Evolutionary conservation across 2,888 invertebrate genomes (phyloP), one percentile per base, ranked within the genome.

Genomic region (Perdita meconis): DNA sequence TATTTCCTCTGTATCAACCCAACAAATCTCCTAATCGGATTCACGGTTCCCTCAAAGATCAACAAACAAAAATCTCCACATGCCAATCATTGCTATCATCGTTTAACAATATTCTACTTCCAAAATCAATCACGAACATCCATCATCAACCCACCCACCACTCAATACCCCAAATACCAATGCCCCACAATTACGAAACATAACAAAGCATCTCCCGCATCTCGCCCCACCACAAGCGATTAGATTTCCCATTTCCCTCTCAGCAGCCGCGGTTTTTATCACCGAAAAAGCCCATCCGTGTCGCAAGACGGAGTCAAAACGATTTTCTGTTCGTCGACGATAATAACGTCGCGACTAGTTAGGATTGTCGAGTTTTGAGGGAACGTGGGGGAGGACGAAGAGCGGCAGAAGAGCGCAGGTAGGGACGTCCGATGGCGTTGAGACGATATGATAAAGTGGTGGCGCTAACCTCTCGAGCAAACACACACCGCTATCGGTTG

Each of bases 381-480:
- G 68, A 64, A 53, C 56, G 53, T 6, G 53, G 56, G n/a, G 36
- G 66, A 38, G 50, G 80, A 53, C 56, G 74, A 24, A 63, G 59
- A 19, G 65, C 55, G 66, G 42, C 40, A 19, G 63, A 59, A 68
- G 70, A 44, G 71, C 65, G 75, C 80, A 80, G 85, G 86, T 83
- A 81, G 77, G 69, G 81, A 80, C 74, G 81, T 69, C 80, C 78
- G 82, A 82, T 82, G 81, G 78, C 75, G 70, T 81, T 74, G 72
- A 71, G 64, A 73, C 83, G 87, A 86, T 84, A 85, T 86, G 89
- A 89, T 86, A 86, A 87, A 86, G 78, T 72, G 81, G 79, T 81
- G 88, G 86, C 88, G 86, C 86, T 89, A 84, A 83, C 84, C 83
- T 84, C 80, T 68, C 83, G 72, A 78, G 68, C 80, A 87, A 82